These are phyloP conservation scores for Tetrapedia diversipes DNA, from an alignment of 2,888 invertebrate genomes.

Conservation along the genomic window DNA sequence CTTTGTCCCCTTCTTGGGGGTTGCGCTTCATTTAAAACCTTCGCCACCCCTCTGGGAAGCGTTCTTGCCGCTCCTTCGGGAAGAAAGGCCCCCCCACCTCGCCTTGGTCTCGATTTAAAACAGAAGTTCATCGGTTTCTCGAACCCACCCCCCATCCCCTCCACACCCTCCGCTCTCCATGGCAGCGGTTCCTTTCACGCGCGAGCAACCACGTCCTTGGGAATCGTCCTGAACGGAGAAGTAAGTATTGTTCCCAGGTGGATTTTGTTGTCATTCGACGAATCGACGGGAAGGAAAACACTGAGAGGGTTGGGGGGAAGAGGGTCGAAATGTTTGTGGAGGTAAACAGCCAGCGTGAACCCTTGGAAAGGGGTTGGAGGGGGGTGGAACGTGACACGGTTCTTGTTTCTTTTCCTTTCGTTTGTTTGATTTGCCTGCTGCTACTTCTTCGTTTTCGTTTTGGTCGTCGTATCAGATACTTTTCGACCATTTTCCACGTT, in stretches of 20 bases:
- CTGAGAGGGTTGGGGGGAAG: constrained; percentile 11
- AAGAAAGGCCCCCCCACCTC: constrained; percentile 20
- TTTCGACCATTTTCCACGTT: no score
- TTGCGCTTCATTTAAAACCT: constrained; percentile 41
- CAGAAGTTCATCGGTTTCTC: constrained; percentile 41
- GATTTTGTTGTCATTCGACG: constrained; percentile 46
- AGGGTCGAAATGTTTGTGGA: constrained; percentile 53
- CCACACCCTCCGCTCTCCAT: no score
- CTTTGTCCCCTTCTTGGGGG: neutral
- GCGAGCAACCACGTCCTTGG: neutral
- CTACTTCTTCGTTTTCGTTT: no score
- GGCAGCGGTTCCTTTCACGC: constrained; percentile 40
- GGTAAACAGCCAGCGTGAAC: constrained; percentile 51
- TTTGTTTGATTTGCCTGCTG: neutral
- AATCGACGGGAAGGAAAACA: constrained; percentile 58
- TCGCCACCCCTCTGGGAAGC: constrained; percentile 6
- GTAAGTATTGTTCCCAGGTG: constrained; percentile 42
- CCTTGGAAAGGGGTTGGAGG: constrained; percentile 12
- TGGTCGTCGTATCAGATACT: no score
- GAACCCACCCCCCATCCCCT: no score
- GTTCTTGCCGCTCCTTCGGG: constrained; percentile 16
- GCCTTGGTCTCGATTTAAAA: constrained; percentile 64
- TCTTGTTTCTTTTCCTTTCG: constrained; percentile 10
- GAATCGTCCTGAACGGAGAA: constrained; percentile 38
- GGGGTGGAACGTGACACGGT: constrained; percentile 24